These are phyloP conservation scores for Andrena marginata DNA, from an alignment of 2,888 invertebrate species.

Conservation along the genomic window DNA sequence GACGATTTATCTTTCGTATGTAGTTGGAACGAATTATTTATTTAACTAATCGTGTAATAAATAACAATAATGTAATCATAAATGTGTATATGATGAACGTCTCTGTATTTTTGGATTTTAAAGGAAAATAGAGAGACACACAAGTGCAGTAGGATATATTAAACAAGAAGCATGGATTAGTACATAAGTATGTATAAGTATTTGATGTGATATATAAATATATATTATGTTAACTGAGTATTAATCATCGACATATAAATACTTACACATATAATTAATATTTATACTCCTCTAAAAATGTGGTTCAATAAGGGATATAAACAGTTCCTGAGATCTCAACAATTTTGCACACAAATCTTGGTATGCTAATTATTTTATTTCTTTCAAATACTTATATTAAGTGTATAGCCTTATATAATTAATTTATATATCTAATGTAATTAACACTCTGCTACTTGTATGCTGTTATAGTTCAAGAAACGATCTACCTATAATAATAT, in stretches of 20 bases:
- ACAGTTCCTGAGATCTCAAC: conserved; percentile 49
- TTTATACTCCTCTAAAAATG: conserved; percentile 50
- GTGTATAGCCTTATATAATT: not conserved
- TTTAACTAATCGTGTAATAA: too few species aligned
- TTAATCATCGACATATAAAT: not conserved
- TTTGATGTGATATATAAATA: too few species aligned
- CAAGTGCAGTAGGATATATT: too few species aligned
- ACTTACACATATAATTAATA: not conserved
- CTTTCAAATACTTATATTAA: not conserved
- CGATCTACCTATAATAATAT: not conserved
- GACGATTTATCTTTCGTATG: too few species aligned
- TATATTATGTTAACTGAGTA: conserved; percentile 17
- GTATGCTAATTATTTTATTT: conserved; percentile 49
- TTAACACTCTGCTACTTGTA: not conserved
- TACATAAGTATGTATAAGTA: too few species aligned
- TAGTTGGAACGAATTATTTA: too few species aligned
- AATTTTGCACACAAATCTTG: conserved; percentile 53
- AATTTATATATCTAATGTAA: not conserved
- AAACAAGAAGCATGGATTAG: too few species aligned
- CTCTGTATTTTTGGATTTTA: too few species aligned
- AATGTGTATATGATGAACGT: too few species aligned
- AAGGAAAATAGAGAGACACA: too few species aligned
- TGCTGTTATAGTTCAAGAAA: conserved; percentile 34
- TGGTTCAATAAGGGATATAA: conserved; percentile 45
- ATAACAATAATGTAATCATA: too few species aligned